Base-by-base conservation (phyloP, 2,888 invertebrate genomes). In the Phaedon cochleariae region DNA sequence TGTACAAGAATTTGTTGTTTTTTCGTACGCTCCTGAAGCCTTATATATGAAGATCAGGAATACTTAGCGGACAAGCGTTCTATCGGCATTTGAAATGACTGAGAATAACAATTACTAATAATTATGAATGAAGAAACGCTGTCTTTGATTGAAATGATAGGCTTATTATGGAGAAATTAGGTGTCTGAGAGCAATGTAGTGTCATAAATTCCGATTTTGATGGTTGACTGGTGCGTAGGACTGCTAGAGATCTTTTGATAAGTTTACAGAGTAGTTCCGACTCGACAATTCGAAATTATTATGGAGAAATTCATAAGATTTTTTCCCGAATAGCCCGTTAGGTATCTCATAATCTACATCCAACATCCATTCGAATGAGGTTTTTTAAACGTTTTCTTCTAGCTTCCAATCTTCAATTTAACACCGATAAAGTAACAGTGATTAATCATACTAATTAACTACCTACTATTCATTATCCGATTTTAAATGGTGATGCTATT, bases 151-250 rank as follows among this genome's bases (percentile, higher is more conserved):
- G 45, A 57, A 45, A 45, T 37, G 57, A 57, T 57, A 18, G 37
- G 46, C 41, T 57, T 22, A 57, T 57, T 57, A 57, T 57, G 26
- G 45, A 57, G 57, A 57, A 57, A 57, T 57, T 57, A 57, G 45
- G 29, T 57, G 57, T 45, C 17, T 29, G 26, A 26, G 12, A 26
- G 46, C 45, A 45, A 12, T 22, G 29, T 29, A 45, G 57, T 57
- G 2, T 17, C 45, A 57, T 57, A 57, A 57, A 57, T 57, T 9
- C 45, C 9, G 46, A 26, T 15, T 22, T n/a, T 41, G 41, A 41
- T 41, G 41, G 41, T 15, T 41, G 15, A 41, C 41, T 45, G 10
- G 2, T 45, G 57, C 45, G 57, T 57, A 57, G 57, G 57, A 57
- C 26, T 46, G 5, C 1, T n/a, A 21, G 21, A 20, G 46, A 41